Evolutionary conservation across 2,113 vertebrate genomes (phyloP).

Genomic region (Chunga burmeisteri): DNA sequence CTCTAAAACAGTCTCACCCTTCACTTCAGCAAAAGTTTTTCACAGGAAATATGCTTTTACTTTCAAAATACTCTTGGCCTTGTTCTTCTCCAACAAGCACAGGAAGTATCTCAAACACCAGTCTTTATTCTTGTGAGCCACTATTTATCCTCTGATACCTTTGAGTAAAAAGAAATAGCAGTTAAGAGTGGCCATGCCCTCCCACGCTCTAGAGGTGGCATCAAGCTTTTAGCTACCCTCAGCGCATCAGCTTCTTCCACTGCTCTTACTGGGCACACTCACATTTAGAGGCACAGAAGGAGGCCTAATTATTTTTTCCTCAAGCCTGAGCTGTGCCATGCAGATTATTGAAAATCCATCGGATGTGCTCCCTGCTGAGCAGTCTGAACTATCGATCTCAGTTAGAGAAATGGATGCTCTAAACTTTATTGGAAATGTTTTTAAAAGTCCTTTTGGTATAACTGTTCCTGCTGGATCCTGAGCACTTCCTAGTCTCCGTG

Average conservation of each 20-base stretch:
- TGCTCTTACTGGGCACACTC: not conserved
- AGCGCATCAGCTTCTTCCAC: not conserved
- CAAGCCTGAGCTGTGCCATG: not conserved
- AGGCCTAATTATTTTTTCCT: not conserved
- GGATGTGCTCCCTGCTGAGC: not conserved
- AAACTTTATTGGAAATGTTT: not conserved
- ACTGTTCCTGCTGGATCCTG: not conserved
- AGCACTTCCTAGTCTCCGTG: not conserved
- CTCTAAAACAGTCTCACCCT: not conserved
- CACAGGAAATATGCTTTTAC: conserved; percentile 52
- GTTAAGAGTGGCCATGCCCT: not conserved
- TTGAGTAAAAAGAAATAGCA: not conserved
- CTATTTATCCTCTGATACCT: not conserved
- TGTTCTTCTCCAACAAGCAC: not conserved
- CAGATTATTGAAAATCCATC: not conserved
- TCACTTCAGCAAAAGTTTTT: not conserved
- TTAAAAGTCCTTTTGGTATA: not conserved
- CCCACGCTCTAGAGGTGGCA: not conserved
- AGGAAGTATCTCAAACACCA: conserved; percentile 39
- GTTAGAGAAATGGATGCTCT: not conserved
- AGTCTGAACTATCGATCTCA: not conserved
- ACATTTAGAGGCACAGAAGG: not conserved
- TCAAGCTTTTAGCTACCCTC: not conserved
- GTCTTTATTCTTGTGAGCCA: not conserved
- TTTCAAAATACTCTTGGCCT: conserved; percentile 34